Evolutionary conservation across 1,140 invertebrate genomes (phyloP).

Genomic region (Drosophila lowei): DNA sequence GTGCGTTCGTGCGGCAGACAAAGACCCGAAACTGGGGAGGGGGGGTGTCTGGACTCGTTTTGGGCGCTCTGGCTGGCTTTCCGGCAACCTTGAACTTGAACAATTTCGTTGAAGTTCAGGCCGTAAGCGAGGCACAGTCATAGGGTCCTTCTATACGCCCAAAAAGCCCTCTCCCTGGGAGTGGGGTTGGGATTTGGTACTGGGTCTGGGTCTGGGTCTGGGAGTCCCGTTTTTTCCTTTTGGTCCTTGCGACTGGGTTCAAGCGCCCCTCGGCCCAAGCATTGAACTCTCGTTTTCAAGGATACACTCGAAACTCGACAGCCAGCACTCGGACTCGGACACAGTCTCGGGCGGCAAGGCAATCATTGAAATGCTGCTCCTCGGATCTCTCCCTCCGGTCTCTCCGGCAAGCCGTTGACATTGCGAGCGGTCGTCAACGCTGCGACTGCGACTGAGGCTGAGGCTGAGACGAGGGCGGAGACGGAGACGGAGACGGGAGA

Average conservation of each 20-base stretch:
- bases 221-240: conserved; percentile 28
- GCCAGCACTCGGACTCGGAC: conserved; percentile 18
- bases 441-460: neutral
- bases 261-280: conserved; percentile 66
- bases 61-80: conserved; percentile 48
- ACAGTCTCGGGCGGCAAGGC: conserved; percentile 42
- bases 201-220: conserved; percentile 16
- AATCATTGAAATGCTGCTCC: conserved; percentile 40
- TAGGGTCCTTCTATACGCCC: conserved; percentile 20
- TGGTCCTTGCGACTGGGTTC: conserved; percentile 50
- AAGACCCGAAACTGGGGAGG: conserved; percentile 42
- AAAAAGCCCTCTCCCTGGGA: conserved; percentile 4
- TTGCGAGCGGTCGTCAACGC: conserved; percentile 71
- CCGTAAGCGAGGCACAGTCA: conserved; percentile 58
- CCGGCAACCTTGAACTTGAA: conserved; percentile 81
- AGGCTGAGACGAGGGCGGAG: conserved; percentile 22
- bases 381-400: conserved; percentile 11
- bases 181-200: neutral
- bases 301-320: conserved; percentile 49
- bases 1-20: conserved; percentile 68
- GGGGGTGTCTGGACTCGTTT: conserved; percentile 22
- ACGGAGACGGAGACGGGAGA: neutral
- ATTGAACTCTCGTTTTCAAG: conserved; percentile 80
- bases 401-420: conserved; percentile 68
- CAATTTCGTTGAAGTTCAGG: conserved; percentile 63